Base-by-base conservation (phyloP, 2,888 invertebrate genomes). In the Molorchus minor region DNA sequence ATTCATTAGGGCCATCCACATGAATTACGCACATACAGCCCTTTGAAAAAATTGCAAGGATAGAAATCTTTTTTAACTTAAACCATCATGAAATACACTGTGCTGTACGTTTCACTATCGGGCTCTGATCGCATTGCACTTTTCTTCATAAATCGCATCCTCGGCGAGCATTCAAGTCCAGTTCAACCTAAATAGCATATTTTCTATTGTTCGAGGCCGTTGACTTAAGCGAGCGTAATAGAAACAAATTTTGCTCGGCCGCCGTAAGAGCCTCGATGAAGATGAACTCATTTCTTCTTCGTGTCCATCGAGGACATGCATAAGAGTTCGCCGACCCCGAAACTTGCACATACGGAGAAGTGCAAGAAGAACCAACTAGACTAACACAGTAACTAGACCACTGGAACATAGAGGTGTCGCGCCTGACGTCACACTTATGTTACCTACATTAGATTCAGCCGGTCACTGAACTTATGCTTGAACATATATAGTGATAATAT, bases 321-420 rank as follows among this genome's bases (percentile, higher is more conserved):
- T 58, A 33, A 52, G 59, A 67, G 68, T 69, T 68, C 70, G 58
- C 58, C 64, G 68, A 71, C 68, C 70, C 58, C 46, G 30, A 56
- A 60, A 62, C 61, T 58, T 62, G 65, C 65, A 62, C 59, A 62
- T 58, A 60, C 52, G 57, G 68, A 69, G 67, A 67, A 71, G 64
- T 61, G 68, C 67, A 68, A 66, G 60, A 62, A 63, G 62, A 56
- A 56, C 62, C 63, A 65, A 64, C 62, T 72, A 74, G 75, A 73
- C 72, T 74, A 71, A 67, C 69, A 66, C 46, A 38, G 45, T 67
- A 70, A 76, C 79, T 79, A 79, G 79, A 80, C 80, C 79, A 78
- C 79, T 75, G 75, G 79, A 79, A 77, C 78, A 79, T 78, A 75
- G 74, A 79, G 79, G 79, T 79, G 78, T 79, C 78, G 78, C 74